Base-by-base conservation (phyloP, 2,113 vertebrate species). In the Kryptolebias marmoratus region DNA sequence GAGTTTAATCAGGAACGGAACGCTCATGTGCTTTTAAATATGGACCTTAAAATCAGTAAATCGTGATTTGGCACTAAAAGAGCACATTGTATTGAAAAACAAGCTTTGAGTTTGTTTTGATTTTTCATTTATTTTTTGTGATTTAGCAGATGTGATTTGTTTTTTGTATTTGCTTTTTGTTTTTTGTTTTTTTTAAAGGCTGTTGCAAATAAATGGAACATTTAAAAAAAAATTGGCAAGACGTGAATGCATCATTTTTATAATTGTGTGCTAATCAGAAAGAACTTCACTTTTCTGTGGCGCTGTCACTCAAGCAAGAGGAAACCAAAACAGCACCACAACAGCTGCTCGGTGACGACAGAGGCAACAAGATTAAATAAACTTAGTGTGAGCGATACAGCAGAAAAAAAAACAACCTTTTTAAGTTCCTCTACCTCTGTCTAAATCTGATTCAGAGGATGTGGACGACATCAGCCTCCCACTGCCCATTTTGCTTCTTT, bases 401-500 rank as follows among this genome's bases (percentile, higher is more conserved):
- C 39, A 45, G 64, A 28, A 58, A 44, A 42, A 36, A 36, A 36
- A 36, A 36, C 3, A 52, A 30, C 22, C 30, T 64, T 74, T 63
- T 32, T 61, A 27, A 62, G 28, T 58, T 13, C 13, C 12, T 61
- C 12, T 9, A 2, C 15, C 8, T 39, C 32, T 49, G 64, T 11
- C 39, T 55, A 31, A 48, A 32, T n/a, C 7, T 39, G 55, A 66
- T 62, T 68, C 18, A 64, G 50, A 53, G 48, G 18, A 70, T 48
- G 64, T 79, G 52, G 53, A 68, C 63, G 42, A 45, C 22, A 49
- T 27, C 18, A 22, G 49, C 49, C 45, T 54, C 56, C 61, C 57
- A 28, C 49, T 36, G 16, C 11, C 28, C 18, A 18, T 12, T 73
- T 36, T 79, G 28, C 12, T 58, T 68, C 9, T 52, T 54, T 55